Conservation (phyloP, 92 coral and sea anemone species). For the Bergia puertoricense region DNA sequence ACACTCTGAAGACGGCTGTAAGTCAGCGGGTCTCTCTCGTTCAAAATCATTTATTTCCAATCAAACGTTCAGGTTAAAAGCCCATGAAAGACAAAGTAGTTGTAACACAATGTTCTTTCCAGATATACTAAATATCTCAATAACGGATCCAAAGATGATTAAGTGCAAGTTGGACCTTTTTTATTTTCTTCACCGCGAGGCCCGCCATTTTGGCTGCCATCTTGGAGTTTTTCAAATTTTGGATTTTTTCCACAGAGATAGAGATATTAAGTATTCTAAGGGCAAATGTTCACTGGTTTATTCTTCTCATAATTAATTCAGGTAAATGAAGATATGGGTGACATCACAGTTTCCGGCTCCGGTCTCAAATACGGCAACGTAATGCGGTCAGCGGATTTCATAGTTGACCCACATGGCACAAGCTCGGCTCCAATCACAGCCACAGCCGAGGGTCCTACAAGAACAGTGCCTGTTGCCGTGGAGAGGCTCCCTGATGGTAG, state of each 20-base stretch:
- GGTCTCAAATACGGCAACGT: constrained; percentile 81
- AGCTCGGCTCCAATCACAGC: constrained; percentile 79
- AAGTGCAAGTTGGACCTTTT: too few relatives aligned
- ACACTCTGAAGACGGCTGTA: too few relatives aligned
- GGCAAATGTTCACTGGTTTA: neutral
- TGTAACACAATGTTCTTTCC: too few relatives aligned
- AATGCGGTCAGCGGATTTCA: constrained; percentile 82
- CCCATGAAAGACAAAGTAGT: too few relatives aligned
- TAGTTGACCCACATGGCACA: constrained; percentile 68
- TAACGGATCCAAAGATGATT: too few relatives aligned
- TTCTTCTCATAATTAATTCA: neutral
- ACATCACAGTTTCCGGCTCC: constrained; percentile 67
- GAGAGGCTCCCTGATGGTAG: constrained; percentile 65
- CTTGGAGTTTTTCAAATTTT: neutral
- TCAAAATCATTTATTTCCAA: too few relatives aligned
- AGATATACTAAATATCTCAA: too few relatives aligned
- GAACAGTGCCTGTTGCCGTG: constrained; percentile 60
- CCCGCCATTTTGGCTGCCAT: too few relatives aligned
- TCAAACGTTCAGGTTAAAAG: too few relatives aligned
- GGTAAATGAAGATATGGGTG: constrained; percentile 59
- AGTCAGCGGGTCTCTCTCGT: too few relatives aligned
- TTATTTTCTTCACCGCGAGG: too few relatives aligned
- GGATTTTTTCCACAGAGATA: neutral
- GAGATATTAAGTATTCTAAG: neutral
- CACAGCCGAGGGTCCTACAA: constrained; percentile 78